phyloP scores from a whole-genome alignment of 1,140 invertebrate genomes.

The Dysdera silvatica region DNA sequence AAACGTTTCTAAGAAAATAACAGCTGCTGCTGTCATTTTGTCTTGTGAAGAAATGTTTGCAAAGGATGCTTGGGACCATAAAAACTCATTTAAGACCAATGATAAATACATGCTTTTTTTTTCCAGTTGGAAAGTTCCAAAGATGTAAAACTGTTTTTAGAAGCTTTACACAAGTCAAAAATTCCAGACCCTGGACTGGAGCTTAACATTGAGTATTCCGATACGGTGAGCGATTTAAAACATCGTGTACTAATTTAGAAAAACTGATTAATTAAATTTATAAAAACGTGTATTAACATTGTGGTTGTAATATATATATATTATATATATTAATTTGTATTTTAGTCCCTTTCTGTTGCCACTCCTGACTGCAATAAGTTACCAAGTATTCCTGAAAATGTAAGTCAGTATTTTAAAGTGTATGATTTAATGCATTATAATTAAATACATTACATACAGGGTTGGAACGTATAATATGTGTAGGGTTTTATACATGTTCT shows the following conservation, averaged over 20 bases:
- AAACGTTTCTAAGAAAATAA: too few relatives aligned
- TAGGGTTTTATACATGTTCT: neutral
- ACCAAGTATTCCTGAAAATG: constrained; percentile 89
- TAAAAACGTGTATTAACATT: neutral
- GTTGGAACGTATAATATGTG: neutral
- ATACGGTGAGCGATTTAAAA: constrained; percentile 23
- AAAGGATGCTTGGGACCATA: too few relatives aligned
- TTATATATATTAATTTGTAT: constrained; percentile 24
- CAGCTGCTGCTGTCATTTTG: too few relatives aligned
- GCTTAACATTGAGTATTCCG: constrained; percentile 46
- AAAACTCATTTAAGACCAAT: too few relatives aligned
- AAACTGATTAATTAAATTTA: neutral
- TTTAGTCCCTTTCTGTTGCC: constrained; percentile 64
- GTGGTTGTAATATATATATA: neutral
- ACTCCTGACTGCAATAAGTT: constrained; percentile 69
- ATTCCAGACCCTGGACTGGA: constrained; percentile 51
- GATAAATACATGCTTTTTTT: too few relatives aligned
- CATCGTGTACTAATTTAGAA: neutral
- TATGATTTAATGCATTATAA: constrained; percentile 12
- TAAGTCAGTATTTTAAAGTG: constrained; percentile 51
- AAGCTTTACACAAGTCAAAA: constrained; percentile 55
- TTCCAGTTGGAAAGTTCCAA: constrained; percentile 30
- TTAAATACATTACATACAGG: neutral
- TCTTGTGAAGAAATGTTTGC: too few relatives aligned
- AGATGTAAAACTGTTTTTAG: constrained; percentile 56